Evolutionary conservation across 2,113 vertebrate species (phyloP), one percentile per base, ranked within the genome.

Genomic region (Cryptomyrus ogoouensis): DNA sequence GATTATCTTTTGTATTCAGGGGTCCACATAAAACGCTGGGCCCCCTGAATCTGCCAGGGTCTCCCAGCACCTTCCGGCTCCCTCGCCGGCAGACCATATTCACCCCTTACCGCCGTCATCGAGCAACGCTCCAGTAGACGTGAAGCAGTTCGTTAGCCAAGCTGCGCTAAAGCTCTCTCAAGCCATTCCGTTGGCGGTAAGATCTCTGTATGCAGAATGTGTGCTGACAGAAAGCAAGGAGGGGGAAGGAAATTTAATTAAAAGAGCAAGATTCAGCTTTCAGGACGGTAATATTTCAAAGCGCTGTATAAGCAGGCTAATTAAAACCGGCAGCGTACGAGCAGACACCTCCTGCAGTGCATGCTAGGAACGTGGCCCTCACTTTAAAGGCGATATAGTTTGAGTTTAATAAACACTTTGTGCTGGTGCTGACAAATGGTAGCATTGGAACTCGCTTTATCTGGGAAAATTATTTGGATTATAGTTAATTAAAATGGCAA

Each of bases 251-350:
- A 80, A 80, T 80, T 80, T 80, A 80, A 80, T 80, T 80, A 80
- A 80, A 80, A 80, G 74, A 80, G 74, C 74, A 80, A 80, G 17
- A 80, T 80, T 80, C 74, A 80, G 35, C 70, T 77, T 77, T 39
- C 70, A 39, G 31, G 74, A 80, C 35, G 35, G 74, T 80, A 80
- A 80, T 80, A 80, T 80, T 80, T 80, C 31, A 80, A 42, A 39
- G 31, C 35, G 35, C 70, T 2, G 17, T 21, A 80, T 42, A 39
- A 80, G 35, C 74, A 17, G 74, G 74, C 74, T 80, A 80, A 80
- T 80, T 80, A 80, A 80, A 80, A 19, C 12, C 17, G 15, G 31
- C 35, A 80, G 15, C 17, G 1, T 39, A 39, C 21, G 15, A 80
- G 31, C 35, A 80, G 74, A 17, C 35, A 39, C 15, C 35, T 80